phyloP scores from a whole-genome alignment of 2,888 invertebrate species.

The Brachyptera risi region DNA sequence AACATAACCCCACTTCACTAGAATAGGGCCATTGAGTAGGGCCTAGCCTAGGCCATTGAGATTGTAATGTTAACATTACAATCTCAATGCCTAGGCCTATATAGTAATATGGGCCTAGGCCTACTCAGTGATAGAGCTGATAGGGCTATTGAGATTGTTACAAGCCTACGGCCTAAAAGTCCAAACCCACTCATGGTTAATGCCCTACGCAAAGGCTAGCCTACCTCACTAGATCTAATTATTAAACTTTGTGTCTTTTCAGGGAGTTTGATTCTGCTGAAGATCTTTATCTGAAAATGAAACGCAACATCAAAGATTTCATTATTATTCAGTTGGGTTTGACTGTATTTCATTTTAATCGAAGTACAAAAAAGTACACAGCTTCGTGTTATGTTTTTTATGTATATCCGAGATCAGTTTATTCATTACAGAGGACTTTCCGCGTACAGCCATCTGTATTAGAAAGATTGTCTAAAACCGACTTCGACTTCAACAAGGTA shows the following conservation, averaged over 20 bases:
- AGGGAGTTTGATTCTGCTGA: not conserved
- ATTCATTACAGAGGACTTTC: not conserved
- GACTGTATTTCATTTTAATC: not conserved
- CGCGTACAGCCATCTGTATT: not conserved
- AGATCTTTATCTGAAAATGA: not conserved
- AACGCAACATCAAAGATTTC: not conserved
- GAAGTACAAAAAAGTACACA: not conserved
- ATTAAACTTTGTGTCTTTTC: not conserved
- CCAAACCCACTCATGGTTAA: too few species aligned
- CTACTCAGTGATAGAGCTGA: too few species aligned
- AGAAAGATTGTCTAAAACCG: not conserved
- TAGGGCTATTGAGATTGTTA: too few species aligned
- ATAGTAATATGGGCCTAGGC: too few species aligned
- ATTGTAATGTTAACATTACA: too few species aligned
- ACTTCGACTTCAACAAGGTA: constrained; percentile 7
- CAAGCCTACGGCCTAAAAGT: too few species aligned
- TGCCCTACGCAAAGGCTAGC: too few species aligned
- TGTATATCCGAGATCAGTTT: not conserved
- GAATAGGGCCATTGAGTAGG: too few species aligned
- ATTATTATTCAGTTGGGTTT: not conserved
- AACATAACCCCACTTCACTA: too few species aligned
- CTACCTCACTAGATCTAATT: not conserved
- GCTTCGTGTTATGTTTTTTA: not conserved
- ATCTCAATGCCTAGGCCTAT: too few species aligned
- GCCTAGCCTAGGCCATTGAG: too few species aligned